Base-by-base conservation (phyloP, 2,888 invertebrate genomes). In the Sycophila texana region DNA sequence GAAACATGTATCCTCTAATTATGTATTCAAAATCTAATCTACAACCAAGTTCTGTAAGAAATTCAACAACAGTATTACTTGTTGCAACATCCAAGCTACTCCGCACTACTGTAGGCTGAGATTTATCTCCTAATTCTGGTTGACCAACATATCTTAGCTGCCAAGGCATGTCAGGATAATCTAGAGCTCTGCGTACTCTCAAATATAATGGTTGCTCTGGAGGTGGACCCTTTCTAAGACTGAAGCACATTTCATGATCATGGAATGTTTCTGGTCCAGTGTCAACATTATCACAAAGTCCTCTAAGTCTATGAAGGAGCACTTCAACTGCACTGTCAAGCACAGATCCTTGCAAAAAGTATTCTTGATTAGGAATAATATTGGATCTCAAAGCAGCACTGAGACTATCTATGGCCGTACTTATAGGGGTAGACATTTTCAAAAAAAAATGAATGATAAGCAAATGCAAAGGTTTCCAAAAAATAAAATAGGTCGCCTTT, bases 11-110 rank as follows among this genome's bases (percentile, higher is more conserved):
- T 18, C 95, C 99, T 91, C 97, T 95, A 0, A 96, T 95, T 84
- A 97, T 95, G 88, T 97, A 98, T 91, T 99, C 98, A 92, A 97
- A 98, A 88, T 99, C 98, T 82, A 98, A 92, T 77, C 96, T 92
- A 86, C 96, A 97, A 0, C 98, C 98, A 83, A 98, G 92, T 91
- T 98, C 98, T 82, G 95, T 96, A 0, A 99, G 93, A 88, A 98
- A 99, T 83, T 98, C 97, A 0, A 97, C 94, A 13, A 98, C 94
- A 87, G 97, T 96, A 22, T 95, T 95, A 85, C 96, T 97, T 82
- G 97, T 97, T 0, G 97, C 97, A 83, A 98, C 96, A 88, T 99
- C 98, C 77, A 98, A 95, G 87, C 97, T 97, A 51, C 96, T 98
- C 53, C 98, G 92, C 2, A 98, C 96, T 22, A 98, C 94, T 0